Base-by-base conservation (phyloP, 92 coral and sea anemone genomes). In the Palythoa heliodiscus region DNA sequence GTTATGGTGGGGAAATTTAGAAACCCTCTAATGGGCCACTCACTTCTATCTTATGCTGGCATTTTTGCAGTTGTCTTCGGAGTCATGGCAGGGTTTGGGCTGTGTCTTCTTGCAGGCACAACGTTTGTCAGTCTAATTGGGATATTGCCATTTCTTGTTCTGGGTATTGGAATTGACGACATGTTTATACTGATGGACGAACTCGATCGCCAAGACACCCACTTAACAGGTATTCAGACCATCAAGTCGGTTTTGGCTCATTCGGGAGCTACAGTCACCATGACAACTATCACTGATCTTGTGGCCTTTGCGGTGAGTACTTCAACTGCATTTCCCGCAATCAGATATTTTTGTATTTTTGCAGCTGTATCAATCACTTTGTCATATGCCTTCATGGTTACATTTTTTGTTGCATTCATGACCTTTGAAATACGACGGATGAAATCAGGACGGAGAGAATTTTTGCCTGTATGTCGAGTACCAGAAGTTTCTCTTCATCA, bases 251-350 rank as follows among this genome's bases (percentile, higher is more conserved):
- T 92, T n/a, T 91, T 93, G 96, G 77, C 93, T 22, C 80, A 88
- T 67, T 72, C 96, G 52, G 98, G 98, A n/a, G 92, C 96, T 58
- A 89, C 95, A 39, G 85, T 95, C 53, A 95, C 98, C 89, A 95
- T 95, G 98, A 95, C 98, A 75, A 95, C 96, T 24, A 23, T 88
- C 6, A 95, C 98, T 3, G 95, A 95, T 71, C 91, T 95, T 60
- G 96, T 95, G 0, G 95, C 98, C 25, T 95, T 95, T 50, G 96
- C 91, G 10, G 96, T 95, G 22, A 93, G 98, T 55, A 93, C 95
- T 11, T 93, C 93, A 50, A 91, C 98, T 2, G 58, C 87, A 15
- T 91, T 95, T 76, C 95, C 95, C 3, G 91, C 96, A 4, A 89
- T 93, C 52, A 91, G 89, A 53, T 88, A 83, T 43, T 93, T 93